Percentiles rank a stretch among this genome's conserved stretches.
These are phyloP conservation scores for Andricus quercusramuli DNA, from an alignment of 2,888 invertebrate species.

Conservation along the genomic window DNA sequence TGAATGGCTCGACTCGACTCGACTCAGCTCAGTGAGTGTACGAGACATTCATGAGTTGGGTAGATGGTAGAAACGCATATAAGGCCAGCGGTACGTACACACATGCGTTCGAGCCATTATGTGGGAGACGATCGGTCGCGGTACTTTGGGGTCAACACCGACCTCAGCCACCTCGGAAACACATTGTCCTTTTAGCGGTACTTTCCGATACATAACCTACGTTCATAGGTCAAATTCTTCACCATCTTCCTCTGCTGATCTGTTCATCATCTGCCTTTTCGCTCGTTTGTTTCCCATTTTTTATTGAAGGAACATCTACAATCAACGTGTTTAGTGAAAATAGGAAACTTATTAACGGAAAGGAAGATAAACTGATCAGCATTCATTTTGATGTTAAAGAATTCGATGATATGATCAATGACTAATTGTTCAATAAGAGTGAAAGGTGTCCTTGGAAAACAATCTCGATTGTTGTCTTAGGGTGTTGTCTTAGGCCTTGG, in stretches of 20 bases:
- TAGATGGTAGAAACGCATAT: conserved; percentile 47
- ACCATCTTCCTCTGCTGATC: not conserved
- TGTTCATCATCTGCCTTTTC: too few species aligned
- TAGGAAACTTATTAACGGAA: too few species aligned
- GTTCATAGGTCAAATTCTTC: not conserved
- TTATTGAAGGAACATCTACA: too few species aligned
- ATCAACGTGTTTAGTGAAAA: too few species aligned
- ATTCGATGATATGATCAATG: too few species aligned
- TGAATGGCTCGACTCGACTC: conserved; percentile 46
- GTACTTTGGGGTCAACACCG: conserved; percentile 49
- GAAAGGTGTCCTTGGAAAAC: not conserved
- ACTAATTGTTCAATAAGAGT: not conserved
- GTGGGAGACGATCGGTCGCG: conserved; percentile 46
- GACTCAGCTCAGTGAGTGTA: conserved; percentile 47
- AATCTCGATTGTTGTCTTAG: not conserved
- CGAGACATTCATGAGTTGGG: conserved; percentile 51
- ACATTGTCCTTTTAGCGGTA: conserved; percentile 47
- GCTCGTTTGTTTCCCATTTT: too few species aligned
- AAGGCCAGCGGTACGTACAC: conserved; percentile 39
- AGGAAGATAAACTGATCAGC: too few species aligned
- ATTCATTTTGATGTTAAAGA: too few species aligned
- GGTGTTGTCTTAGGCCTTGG: not conserved
- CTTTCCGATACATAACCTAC: conserved; percentile 1
- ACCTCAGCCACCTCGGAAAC: conserved; percentile 39
- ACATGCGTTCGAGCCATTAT: conserved; percentile 49